Evolutionary conservation across 1,140 invertebrate species (phyloP), one percentile per base, ranked within the genome.

Genomic region (Drosophila azteca): DNA sequence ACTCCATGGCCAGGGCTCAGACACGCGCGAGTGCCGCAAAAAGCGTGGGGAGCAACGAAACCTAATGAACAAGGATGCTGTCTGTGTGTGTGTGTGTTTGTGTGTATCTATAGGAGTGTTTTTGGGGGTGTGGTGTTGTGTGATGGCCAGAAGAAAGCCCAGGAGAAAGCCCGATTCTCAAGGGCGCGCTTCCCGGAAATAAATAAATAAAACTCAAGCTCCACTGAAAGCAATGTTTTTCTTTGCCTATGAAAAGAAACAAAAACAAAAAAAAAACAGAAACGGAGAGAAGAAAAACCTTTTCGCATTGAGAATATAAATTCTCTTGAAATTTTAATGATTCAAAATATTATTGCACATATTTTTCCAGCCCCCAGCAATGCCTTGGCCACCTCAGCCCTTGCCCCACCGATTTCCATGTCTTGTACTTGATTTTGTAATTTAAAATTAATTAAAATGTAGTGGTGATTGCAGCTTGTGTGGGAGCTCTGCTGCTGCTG

Each of bases 171-270:
- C 70, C 71, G 70, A 88, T 83, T 88, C 83, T 88, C 83, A 87
- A 88, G 83, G 85, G 83, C 83, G 83, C 79, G 84, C 88, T 88
- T 88, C 83, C 83, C 83, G 83, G 83, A 88, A 88, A 88, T 88
- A 89, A 88, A 88, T 88, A 88, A 88, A 88, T 88, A 88, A 88
- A 88, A 65, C 65, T 83, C 44, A 0, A 35, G 31, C 72, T 54
- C 53, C 67, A 62, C 41, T 62, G 68, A 57, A 61, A 45, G 58
- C 53, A 45, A 59, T 52, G 46, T 52, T 13, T 31, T 46, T 48
- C 60, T 60, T 45, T 29, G 48, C 29, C 20, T 45, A 51, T 50
- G 71, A 72, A 35, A 35, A 11, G 31, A 9, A 61, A 20, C 20
- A 60, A 52, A 52, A 61, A 35, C 17, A 20, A 20, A 72, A 35